Percentiles rank a stretch among this genome's conserved stretches.
Conservation (phyloP, 2,797 vertebrate genomes). For the Pogoniulus pusillus region DNA sequence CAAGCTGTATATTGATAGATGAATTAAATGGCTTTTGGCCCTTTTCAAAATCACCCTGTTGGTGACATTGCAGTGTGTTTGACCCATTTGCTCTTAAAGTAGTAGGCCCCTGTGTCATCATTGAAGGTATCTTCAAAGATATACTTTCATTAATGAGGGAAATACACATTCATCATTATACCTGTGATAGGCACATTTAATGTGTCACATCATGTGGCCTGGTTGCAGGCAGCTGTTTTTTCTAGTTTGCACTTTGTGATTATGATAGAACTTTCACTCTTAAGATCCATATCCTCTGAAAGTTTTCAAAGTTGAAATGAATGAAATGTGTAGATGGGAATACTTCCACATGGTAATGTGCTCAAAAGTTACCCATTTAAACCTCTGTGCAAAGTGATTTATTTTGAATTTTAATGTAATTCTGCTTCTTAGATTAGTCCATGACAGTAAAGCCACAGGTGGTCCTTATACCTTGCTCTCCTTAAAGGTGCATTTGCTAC, state of each 20-base stretch:
- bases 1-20: background rate
- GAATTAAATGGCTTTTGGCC: background rate
- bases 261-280: background rate
- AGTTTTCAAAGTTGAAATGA: background rate
- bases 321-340: background rate
- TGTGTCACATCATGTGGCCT: background rate
- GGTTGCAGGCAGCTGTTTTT: background rate
- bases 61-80: background rate
- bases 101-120: background rate
- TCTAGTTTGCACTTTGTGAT: background rate
- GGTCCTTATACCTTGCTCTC: background rate
- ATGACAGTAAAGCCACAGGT: too few species aligned
- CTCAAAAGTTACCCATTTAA: background rate
- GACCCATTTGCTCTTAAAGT: background rate
- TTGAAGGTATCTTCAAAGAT: background rate
- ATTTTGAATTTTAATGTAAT: background rate
- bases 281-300: background rate
- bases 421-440: background rate
- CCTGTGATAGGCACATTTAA: too few species aligned
- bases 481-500: background rate
- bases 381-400: background rate
- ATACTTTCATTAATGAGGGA: background rate
- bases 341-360: background rate
- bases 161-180: background rate
- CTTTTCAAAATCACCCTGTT: background rate